phyloP scores from a whole-genome alignment of 2,113 vertebrate genomes.

The Ochotona princeps region DNA sequence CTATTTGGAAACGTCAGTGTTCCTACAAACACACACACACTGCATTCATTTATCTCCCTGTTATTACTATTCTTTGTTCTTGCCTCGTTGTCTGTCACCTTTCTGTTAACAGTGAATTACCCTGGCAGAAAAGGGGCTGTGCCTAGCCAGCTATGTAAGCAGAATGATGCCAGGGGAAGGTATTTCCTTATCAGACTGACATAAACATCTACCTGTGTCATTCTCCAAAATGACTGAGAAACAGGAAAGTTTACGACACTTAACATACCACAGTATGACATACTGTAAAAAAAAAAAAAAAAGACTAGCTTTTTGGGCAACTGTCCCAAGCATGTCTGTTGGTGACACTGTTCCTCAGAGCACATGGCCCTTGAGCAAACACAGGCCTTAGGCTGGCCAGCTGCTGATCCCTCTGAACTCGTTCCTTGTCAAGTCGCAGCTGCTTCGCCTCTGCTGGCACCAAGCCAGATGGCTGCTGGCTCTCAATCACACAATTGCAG shows the following conservation, averaged over 20 bases:
- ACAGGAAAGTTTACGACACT: background rate
- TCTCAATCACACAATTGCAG: background rate
- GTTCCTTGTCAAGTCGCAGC: background rate
- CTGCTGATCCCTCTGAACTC: background rate
- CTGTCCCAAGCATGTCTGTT: too few relatives aligned
- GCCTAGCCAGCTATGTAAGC: background rate
- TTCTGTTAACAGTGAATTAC: background rate
- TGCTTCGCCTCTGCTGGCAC: background rate
- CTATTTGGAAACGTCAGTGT: background rate
- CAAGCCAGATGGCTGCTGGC: background rate
- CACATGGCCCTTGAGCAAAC: background rate
- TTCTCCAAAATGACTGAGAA: constrained; percentile 45
- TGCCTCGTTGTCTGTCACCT: background rate
- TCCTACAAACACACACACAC: too few relatives aligned
- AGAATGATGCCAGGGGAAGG: background rate
- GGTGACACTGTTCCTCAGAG: too few relatives aligned
- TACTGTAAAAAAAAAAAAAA: too few relatives aligned
- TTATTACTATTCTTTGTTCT: background rate
- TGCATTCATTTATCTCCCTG: too few relatives aligned
- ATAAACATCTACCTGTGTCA: background rate
- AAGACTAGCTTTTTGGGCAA: too few relatives aligned
- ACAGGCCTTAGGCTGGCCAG: background rate
- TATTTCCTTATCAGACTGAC: background rate
- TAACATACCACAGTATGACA: too few relatives aligned
- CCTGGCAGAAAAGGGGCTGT: background rate